Base-by-base conservation (phyloP, 2,888 invertebrate species). In the Scaptomyza reducta region DNA sequence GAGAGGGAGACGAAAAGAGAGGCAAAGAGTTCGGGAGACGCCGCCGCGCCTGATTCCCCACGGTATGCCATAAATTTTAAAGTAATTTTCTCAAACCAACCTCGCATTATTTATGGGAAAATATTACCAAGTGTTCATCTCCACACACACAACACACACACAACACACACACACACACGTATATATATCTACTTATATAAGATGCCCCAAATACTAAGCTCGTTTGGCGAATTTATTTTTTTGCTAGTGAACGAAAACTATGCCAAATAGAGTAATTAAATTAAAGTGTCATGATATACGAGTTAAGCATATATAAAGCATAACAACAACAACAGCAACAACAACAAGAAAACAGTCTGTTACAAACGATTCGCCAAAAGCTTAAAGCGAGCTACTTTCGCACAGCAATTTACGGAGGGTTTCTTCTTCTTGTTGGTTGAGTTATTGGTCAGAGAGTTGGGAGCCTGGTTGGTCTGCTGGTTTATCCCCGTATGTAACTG, bases 101-200 rank as follows among this genome's bases (percentile, higher is more conserved):
- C 81, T 62, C 68, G 75, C 78, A 77, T 85, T 80, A 89, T 87
- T 89, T 89, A 89, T 89, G 87, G 74, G 74, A 82, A 87, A 87
- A 87, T 79, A 79, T 87, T 72, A 79, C 38, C 38, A 25, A 50
- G 50, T 40, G 16, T 40, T 38, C 38, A 14, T 38, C 38, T 38
- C 9, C 38, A 38, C 14, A 38, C 14, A 9, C 5, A 22, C 22
- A 5, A 22, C 5, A 22, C 3, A 22, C 5, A 22, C 5, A 22
- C 5, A 22, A 22, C 5, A 22, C 5, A 22, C 5, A 22, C 3
- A 3, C 3, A 2, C 3, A 22, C 3, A 29, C 4, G 13, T 33
- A 35, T 4, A 7, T n/a, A 6, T 38, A 38, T 22, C 22, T 22
- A 22, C 31, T 6, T 33, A 33, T 33, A 31, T n/a, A 22, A 74